Evolutionary conservation across 2,113 vertebrate species (phyloP).

Genomic region (Rhynchomys soricoides): DNA sequence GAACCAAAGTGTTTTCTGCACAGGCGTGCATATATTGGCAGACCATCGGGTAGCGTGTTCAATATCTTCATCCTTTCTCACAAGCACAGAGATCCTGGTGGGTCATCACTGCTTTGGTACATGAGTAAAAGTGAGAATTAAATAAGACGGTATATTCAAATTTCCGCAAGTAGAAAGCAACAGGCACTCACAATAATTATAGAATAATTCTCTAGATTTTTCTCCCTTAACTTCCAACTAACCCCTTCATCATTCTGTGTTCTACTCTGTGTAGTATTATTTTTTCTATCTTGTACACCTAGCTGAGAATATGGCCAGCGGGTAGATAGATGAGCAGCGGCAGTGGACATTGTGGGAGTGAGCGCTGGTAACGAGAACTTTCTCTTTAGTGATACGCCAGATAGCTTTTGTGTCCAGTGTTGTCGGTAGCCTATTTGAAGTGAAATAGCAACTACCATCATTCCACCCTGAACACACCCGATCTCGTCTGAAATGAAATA

Average conservation of each 20-base stretch:
- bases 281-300: background rate
- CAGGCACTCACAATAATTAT: background rate
- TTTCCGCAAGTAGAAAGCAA: background rate
- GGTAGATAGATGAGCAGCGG: constrained; percentile 8
- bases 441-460: too few species aligned
- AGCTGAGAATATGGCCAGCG: background rate
- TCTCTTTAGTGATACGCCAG: background rate
- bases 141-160: background rate
- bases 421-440: background rate
- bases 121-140: background rate
- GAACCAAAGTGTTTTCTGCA: background rate
- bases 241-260: background rate
- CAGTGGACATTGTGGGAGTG: background rate
- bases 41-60: background rate
- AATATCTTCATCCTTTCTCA: background rate
- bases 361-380: background rate
- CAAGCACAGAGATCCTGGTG: background rate
- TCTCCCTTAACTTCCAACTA: background rate
- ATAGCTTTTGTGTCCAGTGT: background rate
- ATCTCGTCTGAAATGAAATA: constrained; percentile 24
- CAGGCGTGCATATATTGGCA: background rate
- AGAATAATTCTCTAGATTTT: background rate
- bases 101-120: background rate
- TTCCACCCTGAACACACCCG: too few species aligned
- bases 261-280: background rate